Evolutionary conservation across 1,140 invertebrate species (phyloP), one percentile per base, ranked within the genome.

Genomic region (Scylla paramamosain): DNA sequence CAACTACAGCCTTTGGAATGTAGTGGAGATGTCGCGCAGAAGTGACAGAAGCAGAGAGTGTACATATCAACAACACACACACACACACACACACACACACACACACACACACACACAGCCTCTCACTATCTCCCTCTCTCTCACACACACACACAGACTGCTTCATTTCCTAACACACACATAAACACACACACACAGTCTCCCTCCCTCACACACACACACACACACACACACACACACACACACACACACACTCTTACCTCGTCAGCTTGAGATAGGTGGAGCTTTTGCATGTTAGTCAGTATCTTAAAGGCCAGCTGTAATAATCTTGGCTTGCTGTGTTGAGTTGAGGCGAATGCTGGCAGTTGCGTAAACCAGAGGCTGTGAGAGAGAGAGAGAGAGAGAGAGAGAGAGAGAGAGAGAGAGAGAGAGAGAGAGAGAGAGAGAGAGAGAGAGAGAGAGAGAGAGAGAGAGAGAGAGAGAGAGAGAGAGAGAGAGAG

Each of bases 331-430:
- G 96, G 98, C 98, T 97, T 98, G 98, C 96, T 98, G 97, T 52
- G 97, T 96, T 95, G 96, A 93, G 97, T 97, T 84, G 97, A 97
- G 93, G 98, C 97, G 96, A 98, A 98, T 90, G 98, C 98, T 14
- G 99, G 98, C 95, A 99, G 97, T 96, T 99, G 98, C 96, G 99
- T 98, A 97, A 99, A 99, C 98, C 99, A 99, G n/a, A 99, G 97
- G 94, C 99, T 99, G 96, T 95, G 93, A 77, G 86, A n/a, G 77
- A 93, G 94, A 96, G 25, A 77, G 39, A 46, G 25, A 0, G 31
- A 67, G 52, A n/a, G 67, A 39, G 29, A 31, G 31, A 67, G 12
- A 31, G 45, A 77, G 31, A 67, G 39, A 29, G 10, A 16, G 59
- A 45, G 52, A n/a, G 28, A 45, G 86, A 25, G 86, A 25, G 86